Base-by-base conservation (phyloP, 2,888 invertebrate genomes). In the Drosophila cyrtoloma region DNA sequence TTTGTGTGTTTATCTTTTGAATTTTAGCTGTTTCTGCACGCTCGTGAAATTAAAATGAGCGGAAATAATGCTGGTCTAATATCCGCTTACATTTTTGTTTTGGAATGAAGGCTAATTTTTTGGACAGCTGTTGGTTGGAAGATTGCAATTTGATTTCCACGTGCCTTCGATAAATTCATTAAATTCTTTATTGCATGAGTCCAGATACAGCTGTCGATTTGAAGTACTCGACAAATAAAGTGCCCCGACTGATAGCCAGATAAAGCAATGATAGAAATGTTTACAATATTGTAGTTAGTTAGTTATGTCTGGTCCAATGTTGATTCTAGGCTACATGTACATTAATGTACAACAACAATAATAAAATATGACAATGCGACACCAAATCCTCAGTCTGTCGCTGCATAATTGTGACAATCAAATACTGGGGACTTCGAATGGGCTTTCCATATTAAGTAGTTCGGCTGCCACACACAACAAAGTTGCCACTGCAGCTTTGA, bases 181-280 rank as follows among this genome's bases (percentile, higher is more conserved):
- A 72, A 67, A 58, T 72, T 59, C 51, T 30, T 28, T 52, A 56
- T 51, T 37, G 30, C 72, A 53, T 57, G 50, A 10, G 58, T 52
- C 51, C 65, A 63, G 37, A 59, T 86, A 88, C 88, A 90, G 90
- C 88, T 88, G 88, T 90, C 74, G 68, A 44, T 75, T 77, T 86
- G 75, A 84, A 90, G 88, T 76, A 81, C 81, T 88, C 58, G 74
- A 76, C 78, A 86, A 88, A 88, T 88, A 88, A 63, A 71, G 59
- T 55, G 47, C 30, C 62, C 67, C 58, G 50, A 42, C 72, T 68
- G 79, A 68, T 88, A 86, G 71, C 62, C 47, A 69, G 78, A 52
- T 81, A 86, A 84, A 55, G 72, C 73, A 52, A 57, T 85, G 75
- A 79, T 84, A 71, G 65, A 81, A 71, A 53, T 88, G 86, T 86